A percentile compares a stretch with the other conserved stretches of the same genome.
These are phyloP conservation scores for Melieria omissa DNA, from an alignment of 2,888 invertebrate species.

Conservation along the genomic window DNA sequence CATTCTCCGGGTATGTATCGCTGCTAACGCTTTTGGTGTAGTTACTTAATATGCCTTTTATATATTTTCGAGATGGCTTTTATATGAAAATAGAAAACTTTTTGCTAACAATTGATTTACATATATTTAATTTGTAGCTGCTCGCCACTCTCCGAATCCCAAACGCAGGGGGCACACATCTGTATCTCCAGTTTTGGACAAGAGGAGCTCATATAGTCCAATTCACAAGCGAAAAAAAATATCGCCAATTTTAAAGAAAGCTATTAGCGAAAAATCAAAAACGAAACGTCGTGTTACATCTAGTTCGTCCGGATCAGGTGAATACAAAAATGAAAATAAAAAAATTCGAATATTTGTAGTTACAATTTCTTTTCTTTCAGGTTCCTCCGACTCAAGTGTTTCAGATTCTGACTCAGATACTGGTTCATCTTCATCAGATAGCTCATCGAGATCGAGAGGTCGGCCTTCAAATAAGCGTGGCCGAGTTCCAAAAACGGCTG, in stretches of 20 bases:
- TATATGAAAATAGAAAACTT: not conserved
- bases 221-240: conserved; percentile 60
- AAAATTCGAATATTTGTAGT: too few species aligned
- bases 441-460: conserved; percentile 62
- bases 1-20: conserved; percentile 60
- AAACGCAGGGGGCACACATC: conserved; percentile 56
- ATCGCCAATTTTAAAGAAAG: conserved; percentile 56
- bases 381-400: conserved; percentile 61
- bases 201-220: conserved; percentile 58
- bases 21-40: not conserved
- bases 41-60: not conserved
- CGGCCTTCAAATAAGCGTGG: conserved; percentile 58
- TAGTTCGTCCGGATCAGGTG: conserved; percentile 65
- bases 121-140: conserved; percentile 41
- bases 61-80: conserved; percentile 5
- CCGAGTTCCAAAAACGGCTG: conserved; percentile 55
- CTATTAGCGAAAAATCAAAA: conserved; percentile 50
- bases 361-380: conserved; percentile 38
- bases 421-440: conserved; percentile 64
- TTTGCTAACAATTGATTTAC: not conserved
- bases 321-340: conserved; percentile 2
- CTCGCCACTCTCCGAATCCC: conserved; percentile 51
- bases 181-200: conserved; percentile 57
- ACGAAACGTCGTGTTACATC: conserved; percentile 58
- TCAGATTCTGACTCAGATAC: conserved; percentile 65